phyloP scores from a whole-genome alignment of 2,797 vertebrate species.

The Scarus forsteni region DNA sequence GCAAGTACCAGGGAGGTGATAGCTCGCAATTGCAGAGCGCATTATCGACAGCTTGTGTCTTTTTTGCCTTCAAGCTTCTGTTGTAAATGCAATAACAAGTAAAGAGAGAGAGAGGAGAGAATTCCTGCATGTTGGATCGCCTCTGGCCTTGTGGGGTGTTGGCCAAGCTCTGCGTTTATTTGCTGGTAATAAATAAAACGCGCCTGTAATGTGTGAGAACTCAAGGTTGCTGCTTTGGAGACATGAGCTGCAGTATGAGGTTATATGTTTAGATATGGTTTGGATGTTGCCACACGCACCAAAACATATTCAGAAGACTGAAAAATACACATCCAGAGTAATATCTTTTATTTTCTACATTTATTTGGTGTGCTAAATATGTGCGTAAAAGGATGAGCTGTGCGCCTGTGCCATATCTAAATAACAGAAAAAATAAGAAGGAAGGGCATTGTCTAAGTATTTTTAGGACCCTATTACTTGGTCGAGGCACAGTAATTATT shows the following conservation, averaged over 20 bases:
- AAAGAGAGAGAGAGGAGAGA: conserved; percentile 15
- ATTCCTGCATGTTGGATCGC: conserved; percentile 47
- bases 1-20: conserved; percentile 51
- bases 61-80: not conserved
- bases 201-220: conserved; percentile 69
- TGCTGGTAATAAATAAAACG: conserved; percentile 69
- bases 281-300: not conserved
- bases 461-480: too few relatives aligned
- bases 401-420: too few relatives aligned
- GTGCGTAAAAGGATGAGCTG: too few relatives aligned
- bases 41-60: conserved; percentile 24
- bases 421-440: too few relatives aligned
- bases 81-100: conserved; percentile 28
- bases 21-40: conserved; percentile 28
- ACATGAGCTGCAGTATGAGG: conserved; percentile 6
- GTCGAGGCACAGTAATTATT: too few relatives aligned
- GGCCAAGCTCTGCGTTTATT: conserved; percentile 69
- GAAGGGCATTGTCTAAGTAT: too few relatives aligned
- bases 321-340: too few relatives aligned
- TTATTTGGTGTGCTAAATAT: too few relatives aligned
- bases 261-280: not conserved
- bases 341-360: too few relatives aligned
- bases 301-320: not conserved
- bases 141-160: conserved; percentile 75
- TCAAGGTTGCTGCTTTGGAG: conserved; percentile 53